Evolutionary conservation across 2,888 invertebrate species (phyloP).

Genomic region (Ashinkailepas kermadecensis): DNA sequence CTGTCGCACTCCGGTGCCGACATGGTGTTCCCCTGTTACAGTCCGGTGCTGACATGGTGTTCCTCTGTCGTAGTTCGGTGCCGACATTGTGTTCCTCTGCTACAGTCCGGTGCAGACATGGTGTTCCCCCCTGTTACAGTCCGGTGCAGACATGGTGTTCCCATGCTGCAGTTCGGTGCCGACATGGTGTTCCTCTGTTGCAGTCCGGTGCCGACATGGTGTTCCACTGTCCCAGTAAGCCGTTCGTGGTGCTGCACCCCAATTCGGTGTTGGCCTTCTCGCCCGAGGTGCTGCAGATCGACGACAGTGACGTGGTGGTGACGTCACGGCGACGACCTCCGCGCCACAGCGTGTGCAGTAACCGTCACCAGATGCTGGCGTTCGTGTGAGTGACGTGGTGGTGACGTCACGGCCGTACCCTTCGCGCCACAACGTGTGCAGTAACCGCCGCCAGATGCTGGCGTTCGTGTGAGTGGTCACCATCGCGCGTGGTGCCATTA

Average conservation of each 20-base stretch:
- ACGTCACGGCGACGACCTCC: constrained; percentile 50
- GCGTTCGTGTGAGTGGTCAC: constrained; percentile 64
- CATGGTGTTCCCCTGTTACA: constrained; percentile 38
- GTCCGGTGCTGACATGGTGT: constrained; percentile 69
- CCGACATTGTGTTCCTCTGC: no score
- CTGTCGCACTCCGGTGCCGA: no score
- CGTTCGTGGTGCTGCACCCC: constrained; percentile 83
- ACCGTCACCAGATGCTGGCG: constrained; percentile 70
- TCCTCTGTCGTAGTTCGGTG: constrained; percentile 61
- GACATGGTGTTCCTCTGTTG: no score
- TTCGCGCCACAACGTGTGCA: constrained; percentile 60
- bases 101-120: no score
- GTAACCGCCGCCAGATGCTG: constrained; percentile 70
- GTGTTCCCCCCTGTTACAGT: no score
- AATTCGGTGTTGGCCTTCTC: constrained; percentile 78
- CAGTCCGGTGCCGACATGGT: constrained; percentile 69
- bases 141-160: no score
- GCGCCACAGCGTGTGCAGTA: constrained; percentile 63
- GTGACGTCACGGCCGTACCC: constrained; percentile 50
- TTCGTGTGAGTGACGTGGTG: constrained; percentile 58
- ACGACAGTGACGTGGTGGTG: constrained; percentile 63
- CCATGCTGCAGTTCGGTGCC: no score
- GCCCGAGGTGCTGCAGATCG: constrained; percentile 66
- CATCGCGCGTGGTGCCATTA: no score
- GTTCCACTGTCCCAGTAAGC: constrained; percentile 78